These are phyloP conservation scores for Hyposoter dolosus DNA, from an alignment of 2,888 invertebrate genomes.

Conservation along the genomic window DNA sequence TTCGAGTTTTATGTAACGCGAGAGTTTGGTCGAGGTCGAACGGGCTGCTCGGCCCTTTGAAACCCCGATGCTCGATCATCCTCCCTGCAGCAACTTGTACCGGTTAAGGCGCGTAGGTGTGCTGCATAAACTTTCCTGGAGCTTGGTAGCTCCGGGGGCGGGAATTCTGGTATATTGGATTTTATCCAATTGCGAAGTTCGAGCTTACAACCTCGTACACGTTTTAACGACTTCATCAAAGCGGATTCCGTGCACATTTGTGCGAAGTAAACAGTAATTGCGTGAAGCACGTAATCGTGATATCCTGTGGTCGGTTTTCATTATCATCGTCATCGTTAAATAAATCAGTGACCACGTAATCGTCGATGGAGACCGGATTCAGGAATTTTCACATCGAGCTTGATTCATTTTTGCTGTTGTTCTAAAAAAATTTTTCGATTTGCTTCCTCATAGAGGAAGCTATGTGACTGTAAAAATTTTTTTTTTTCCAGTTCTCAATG, in stretches of 20 bases:
- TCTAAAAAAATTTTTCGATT: too few species aligned
- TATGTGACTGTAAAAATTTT: too few species aligned
- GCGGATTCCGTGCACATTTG: neutral
- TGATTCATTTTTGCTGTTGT: too few species aligned
- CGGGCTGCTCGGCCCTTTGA: neutral
- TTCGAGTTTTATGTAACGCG: conserved; percentile 21
- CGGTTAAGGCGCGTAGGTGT: neutral
- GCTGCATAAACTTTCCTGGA: neutral
- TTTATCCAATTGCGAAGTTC: conserved; percentile 4
- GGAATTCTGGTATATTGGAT: neutral
- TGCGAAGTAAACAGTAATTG: neutral
- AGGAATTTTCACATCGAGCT: too few species aligned
- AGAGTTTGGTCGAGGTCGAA: conserved; percentile 19
- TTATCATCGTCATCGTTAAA: neutral
- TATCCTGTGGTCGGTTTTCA: neutral
- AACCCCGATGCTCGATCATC: conserved; percentile 13
- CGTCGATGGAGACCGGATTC: too few species aligned
- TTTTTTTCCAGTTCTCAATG: too few species aligned
- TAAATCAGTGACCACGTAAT: neutral
- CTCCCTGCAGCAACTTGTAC: neutral
- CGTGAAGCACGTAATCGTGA: neutral
- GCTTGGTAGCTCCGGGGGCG: neutral
- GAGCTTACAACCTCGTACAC: neutral
- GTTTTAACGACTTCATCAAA: neutral
- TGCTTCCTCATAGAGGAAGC: too few species aligned